These are phyloP conservation scores for Tuberolachnus salignus DNA, from an alignment of 2,888 invertebrate genomes.

Conservation along the genomic window DNA sequence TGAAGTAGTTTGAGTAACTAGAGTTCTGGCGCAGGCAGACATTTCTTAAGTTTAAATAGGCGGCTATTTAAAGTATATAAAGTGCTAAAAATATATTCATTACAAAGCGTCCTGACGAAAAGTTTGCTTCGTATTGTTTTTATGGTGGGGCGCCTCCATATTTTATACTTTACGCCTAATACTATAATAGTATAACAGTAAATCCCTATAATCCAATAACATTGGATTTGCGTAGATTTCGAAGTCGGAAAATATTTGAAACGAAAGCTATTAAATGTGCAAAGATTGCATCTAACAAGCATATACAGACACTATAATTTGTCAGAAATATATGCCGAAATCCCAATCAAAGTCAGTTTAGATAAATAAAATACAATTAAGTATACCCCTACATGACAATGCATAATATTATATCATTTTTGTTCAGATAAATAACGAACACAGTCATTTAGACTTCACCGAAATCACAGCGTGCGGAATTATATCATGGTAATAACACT, in stretches of 20 bases:
- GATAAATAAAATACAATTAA: not conserved
- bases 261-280: not conserved
- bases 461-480: constrained; percentile 29
- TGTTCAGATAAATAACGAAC: constrained; percentile 14
- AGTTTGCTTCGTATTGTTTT: too few species aligned
- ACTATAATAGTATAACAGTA: too few species aligned
- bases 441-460: constrained; percentile 13
- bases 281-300: not conserved
- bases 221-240: not conserved
- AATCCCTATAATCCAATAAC: not conserved
- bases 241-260: constrained; percentile 7
- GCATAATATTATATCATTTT: not conserved
- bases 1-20: too few species aligned
- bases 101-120: too few species aligned
- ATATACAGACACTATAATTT: constrained; percentile 22
- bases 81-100: too few species aligned
- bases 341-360: constrained; percentile 11
- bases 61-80: too few species aligned
- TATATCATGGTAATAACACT: constrained; percentile 34
- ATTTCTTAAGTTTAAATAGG: too few species aligned
- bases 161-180: too few species aligned
- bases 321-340: constrained; percentile 6
- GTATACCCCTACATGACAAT: not conserved
- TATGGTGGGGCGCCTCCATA: too few species aligned
- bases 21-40: too few species aligned